These are phyloP conservation scores for Rhincodon typus DNA, from an alignment of 2,797 vertebrate genomes.

Conservation along the genomic window DNA sequence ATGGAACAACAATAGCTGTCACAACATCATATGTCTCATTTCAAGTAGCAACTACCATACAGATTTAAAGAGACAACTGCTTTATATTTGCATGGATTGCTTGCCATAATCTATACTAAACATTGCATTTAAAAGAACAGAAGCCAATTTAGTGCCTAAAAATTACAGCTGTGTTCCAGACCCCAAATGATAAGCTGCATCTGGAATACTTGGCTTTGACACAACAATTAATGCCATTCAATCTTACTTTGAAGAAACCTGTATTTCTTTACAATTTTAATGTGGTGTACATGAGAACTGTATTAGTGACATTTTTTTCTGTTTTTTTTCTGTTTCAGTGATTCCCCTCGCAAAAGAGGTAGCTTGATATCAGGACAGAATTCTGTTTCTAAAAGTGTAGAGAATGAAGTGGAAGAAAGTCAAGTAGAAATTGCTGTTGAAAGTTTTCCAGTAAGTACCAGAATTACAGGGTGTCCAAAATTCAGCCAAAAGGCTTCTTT, in stretches of 20 bases:
- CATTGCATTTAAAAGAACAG: background rate
- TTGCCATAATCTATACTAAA: background rate
- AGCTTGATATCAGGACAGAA: constrained; percentile 53
- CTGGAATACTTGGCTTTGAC: background rate
- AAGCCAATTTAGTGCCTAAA: background rate
- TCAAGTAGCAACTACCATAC: background rate
- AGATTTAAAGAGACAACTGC: background rate
- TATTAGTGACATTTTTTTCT: background rate
- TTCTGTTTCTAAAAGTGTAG: constrained; percentile 51
- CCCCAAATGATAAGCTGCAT: background rate
- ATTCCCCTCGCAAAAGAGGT: constrained; percentile 76
- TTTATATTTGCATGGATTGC: background rate
- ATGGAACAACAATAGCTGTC: background rate
- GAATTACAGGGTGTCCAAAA: background rate
- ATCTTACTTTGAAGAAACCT: background rate
- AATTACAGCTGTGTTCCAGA: background rate
- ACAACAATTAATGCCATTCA: background rate
- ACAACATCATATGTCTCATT: background rate
- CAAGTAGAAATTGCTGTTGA: constrained; percentile 63
- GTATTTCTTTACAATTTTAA: background rate
- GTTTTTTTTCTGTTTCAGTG: constrained; percentile 59
- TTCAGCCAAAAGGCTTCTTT: background rate
- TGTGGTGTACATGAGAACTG: background rate
- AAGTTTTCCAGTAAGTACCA: constrained; percentile 76
- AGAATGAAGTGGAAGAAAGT: constrained; percentile 63